Evolutionary conservation across 2,113 vertebrate species (phyloP).

Genomic region (Manacus vitellinus): DNA sequence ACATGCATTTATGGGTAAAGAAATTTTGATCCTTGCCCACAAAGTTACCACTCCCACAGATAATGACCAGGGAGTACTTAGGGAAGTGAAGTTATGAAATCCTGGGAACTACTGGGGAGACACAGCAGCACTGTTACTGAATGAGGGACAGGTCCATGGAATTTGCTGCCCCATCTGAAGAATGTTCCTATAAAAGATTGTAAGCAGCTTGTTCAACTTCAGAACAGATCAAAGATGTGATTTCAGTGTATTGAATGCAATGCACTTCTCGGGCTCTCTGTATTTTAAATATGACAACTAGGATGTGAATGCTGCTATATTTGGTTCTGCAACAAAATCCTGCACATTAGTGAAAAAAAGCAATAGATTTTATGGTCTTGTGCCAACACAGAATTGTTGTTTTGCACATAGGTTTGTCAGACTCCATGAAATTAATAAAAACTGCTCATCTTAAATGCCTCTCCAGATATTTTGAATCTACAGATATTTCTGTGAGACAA

Average conservation of each 20-base stretch:
- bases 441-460: background rate
- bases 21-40: background rate
- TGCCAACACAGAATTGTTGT: background rate
- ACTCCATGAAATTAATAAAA: background rate
- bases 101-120: background rate
- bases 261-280: background rate
- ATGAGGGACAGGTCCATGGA: background rate
- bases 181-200: background rate
- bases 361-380: background rate
- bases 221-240: background rate
- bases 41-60: background rate
- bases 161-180: background rate
- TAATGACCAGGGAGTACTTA: background rate
- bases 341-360: background rate
- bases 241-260: rapidly evolving
- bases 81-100: background rate
- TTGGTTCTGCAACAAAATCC: background rate
- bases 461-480: background rate
- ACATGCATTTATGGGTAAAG: rapidly evolving
- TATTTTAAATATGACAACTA: background rate
- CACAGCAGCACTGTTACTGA: background rate
- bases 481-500: background rate
- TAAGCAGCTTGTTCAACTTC: background rate
- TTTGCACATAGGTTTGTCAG: background rate
- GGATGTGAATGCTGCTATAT: background rate